Percentiles rank a stretch among this genome's conserved stretches.
Evolutionary conservation across 92 coral and sea anemone genomes (phyloP).

Genomic region (Porites evermanni): DNA sequence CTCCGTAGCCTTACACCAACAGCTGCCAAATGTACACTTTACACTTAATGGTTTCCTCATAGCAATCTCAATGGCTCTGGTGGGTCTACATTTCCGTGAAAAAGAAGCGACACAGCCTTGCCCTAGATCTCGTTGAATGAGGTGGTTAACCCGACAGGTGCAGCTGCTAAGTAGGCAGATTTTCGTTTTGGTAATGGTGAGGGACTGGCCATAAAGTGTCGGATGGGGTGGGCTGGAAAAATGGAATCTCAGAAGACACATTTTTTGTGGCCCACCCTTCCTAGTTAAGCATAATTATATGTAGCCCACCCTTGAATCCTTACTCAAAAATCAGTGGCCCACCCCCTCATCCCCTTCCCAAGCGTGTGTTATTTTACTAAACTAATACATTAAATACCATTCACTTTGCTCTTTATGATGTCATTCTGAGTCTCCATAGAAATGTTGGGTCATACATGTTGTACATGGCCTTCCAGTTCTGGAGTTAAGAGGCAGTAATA

Average conservation of each 20-base stretch:
- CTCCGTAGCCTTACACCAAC: no score
- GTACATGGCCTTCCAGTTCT: slow-evolving; percentile 39
- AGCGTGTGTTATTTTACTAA: neutral
- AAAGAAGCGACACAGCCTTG: no score
- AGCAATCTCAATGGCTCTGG: no score
- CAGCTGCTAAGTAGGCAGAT: no score
- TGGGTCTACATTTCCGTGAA: no score
- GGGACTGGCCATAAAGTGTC: slow-evolving; percentile 32
- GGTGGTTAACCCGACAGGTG: no score
- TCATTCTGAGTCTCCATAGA: slow-evolving; percentile 25
- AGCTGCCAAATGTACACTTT: no score
- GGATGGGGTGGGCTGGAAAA: slow-evolving; percentile 4
- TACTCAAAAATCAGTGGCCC: neutral
- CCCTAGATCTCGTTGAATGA: no score
- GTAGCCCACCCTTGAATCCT: slow-evolving; percentile 13
- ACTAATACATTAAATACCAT: slow-evolving; percentile 5
- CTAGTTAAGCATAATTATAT: no score
- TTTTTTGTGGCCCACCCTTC: no score
- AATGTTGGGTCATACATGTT: slow-evolving; percentile 14
- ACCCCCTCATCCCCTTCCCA: neutral
- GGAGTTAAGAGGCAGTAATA: slow-evolving; percentile 1
- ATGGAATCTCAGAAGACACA: neutral
- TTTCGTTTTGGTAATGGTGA: neutral
- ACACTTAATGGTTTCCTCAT: no score
- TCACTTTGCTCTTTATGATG: slow-evolving; percentile 19